Conservation (phyloP, 2,113 vertebrate genomes). For the Channa maculata region DNA sequence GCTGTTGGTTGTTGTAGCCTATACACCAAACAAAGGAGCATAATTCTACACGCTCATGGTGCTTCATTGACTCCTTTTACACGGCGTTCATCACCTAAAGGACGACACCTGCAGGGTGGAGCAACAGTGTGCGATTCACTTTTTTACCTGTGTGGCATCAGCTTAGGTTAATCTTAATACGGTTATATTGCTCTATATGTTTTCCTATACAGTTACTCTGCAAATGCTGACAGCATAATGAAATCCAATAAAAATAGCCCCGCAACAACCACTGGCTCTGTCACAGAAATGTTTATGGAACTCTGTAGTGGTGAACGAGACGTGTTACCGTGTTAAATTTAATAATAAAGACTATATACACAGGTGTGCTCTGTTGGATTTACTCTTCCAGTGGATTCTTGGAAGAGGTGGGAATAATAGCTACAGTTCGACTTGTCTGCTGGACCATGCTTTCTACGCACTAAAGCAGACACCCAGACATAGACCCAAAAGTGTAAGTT, state of each 20-base stretch:
- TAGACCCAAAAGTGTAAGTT: conserved; percentile 1
- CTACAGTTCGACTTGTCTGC: conserved; percentile 5
- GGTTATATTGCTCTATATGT: not conserved
- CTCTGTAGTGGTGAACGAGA: not conserved
- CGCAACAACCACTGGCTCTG: not conserved
- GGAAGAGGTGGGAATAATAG: conserved; percentile 4
- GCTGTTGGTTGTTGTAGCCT: not conserved
- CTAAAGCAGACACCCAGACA: conserved; percentile 15
- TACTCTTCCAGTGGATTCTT: conserved; percentile 5
- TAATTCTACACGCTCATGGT: not conserved
- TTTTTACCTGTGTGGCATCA: conserved; percentile 2
- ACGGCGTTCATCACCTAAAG: conserved; percentile 37
- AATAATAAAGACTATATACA: not conserved
- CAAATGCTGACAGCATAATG: not conserved
- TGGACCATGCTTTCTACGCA: conserved; percentile 57
- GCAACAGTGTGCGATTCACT: conserved; percentile 4
- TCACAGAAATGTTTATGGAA: not conserved
- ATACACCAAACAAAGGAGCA: conserved; percentile 51
- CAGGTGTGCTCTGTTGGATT: conserved; percentile 27
- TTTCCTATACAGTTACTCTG: not conserved
- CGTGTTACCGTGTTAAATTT: not conserved
- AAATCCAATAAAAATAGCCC: not conserved
- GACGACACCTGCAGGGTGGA: conserved; percentile 55
- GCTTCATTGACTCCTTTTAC: conserved; percentile 57
- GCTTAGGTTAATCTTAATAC: not conserved